Evolutionary conservation across 2,888 invertebrate species (phyloP).

Genomic region (Caenorhabditis becei): DNA sequence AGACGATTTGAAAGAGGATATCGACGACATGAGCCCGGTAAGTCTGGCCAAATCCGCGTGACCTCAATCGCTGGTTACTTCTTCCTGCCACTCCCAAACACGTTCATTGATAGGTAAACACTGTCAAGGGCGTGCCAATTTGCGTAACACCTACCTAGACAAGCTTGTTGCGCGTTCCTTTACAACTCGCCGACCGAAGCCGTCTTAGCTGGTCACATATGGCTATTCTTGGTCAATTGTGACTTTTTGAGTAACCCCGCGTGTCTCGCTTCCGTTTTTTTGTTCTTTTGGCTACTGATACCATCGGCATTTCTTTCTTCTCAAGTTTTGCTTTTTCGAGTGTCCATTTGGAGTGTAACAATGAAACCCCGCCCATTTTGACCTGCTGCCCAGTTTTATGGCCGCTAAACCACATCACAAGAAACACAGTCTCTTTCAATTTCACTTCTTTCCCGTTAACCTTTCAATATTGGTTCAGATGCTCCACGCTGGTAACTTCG

Average conservation of each 20-base stretch:
- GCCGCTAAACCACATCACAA: constrained; percentile 5
- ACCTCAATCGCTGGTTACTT: constrained; percentile 7
- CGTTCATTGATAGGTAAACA: constrained; percentile 48
- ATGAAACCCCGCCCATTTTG: constrained; percentile 41
- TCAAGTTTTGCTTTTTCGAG: constrained; percentile 29
- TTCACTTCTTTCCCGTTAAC: not conserved
- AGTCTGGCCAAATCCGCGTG: constrained; percentile 21
- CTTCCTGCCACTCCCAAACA: constrained; percentile 20
- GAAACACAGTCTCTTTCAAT: not conserved
- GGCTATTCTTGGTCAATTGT: constrained; percentile 12
- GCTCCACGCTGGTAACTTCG: constrained; percentile 61
- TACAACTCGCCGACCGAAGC: constrained; percentile 31
- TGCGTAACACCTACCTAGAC: constrained; percentile 29
- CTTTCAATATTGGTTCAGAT: constrained; percentile 50
- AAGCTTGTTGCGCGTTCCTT: constrained; percentile 30
- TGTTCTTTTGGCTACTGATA: not conserved
- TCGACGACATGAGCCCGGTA: constrained; percentile 62
- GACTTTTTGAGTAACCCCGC: constrained; percentile 1
- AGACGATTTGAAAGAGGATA: constrained; percentile 67
- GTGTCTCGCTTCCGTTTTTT: constrained; percentile 12
- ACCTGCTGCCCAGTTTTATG: constrained; percentile 27
- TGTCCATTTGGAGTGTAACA: constrained; percentile 56
- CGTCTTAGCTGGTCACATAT: not conserved
- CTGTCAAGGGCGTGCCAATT: constrained; percentile 46
- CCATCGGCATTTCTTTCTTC: constrained; percentile 29